Base-by-base conservation (phyloP, 1,140 invertebrate genomes). In the Cydia strobilella region DNA sequence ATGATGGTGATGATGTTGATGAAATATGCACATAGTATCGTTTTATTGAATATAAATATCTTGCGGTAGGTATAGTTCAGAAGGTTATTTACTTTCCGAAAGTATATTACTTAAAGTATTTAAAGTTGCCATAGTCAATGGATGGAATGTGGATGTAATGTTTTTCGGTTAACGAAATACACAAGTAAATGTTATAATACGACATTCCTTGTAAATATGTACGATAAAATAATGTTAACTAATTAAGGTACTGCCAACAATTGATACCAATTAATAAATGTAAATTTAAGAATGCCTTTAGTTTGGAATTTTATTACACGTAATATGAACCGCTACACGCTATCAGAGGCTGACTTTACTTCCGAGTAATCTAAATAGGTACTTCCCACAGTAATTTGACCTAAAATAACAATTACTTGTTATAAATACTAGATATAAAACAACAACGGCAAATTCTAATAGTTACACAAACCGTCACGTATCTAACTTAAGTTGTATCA, bases 181-280 rank as follows among this genome's bases (percentile, higher is more conserved):
- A 59, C 1, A 59, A 59, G 0, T 23, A 59, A 23, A 23, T 59
- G n/a, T 10, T 23, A 59, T 23, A 23, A 59, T 59, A 59, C 51
- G 51, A 27, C 42, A 69, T 69, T 69, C 65, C 27, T 42, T 69
- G 65, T 69, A 69, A 69, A 69, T 69, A 69, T 69, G 65, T 69
- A 69, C 31, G 23, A 35, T 69, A 69, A 42, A 31, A 42, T 65
- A 65, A 66, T 66, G 15, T 23, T 69, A 69, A 25, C 23, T 65
- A 48, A 35, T 69, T 69, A 69, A 69, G 65, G 27, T 35, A 35
- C 65, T 42, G 65, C 65, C 65, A 69, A 69, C 35, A 69, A 69
- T 15, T 69, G 31, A 35, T 35, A 69, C 42, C 65, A 69, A 69
- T 69, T 42, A 69, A 42, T 69, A 69, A 65, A 65, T 65, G 65